Evolutionary conservation across 2,888 invertebrate species (phyloP).

Genomic region (Chymomyza caudatula): DNA sequence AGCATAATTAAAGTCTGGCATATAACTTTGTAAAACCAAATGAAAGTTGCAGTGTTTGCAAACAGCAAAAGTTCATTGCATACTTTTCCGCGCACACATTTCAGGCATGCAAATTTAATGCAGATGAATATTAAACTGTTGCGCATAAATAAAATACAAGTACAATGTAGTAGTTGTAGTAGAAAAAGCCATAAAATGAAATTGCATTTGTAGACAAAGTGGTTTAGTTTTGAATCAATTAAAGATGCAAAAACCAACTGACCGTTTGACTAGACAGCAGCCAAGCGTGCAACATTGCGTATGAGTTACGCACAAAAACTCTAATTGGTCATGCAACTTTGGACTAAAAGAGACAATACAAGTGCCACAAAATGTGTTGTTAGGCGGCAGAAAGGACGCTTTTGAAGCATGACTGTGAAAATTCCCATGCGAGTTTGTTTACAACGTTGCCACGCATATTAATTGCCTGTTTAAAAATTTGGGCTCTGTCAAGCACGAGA

Average conservation of each 20-base stretch:
- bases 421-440: slow-evolving; percentile 50
- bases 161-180: background rate
- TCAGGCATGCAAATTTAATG: background rate
- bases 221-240: background rate
- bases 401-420: background rate
- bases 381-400: too few relatives aligned
- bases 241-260: background rate
- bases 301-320: background rate
- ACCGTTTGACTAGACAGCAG: background rate
- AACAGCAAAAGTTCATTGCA: background rate
- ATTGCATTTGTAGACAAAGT: too few relatives aligned
- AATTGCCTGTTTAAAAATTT: slow-evolving; percentile 65
- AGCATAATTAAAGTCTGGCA: background rate
- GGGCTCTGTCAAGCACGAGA: slow-evolving; percentile 22
- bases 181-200: background rate
- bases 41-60: background rate
- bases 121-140: background rate
- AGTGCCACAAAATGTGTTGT: background rate
- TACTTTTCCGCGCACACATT: background rate
- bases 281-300: background rate
- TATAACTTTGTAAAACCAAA: background rate
- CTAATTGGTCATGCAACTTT: background rate
- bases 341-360: background rate
- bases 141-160: background rate
- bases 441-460: slow-evolving; percentile 63